Base-by-base conservation (phyloP, 2,888 invertebrate genomes). In the Resseliella maxima region DNA sequence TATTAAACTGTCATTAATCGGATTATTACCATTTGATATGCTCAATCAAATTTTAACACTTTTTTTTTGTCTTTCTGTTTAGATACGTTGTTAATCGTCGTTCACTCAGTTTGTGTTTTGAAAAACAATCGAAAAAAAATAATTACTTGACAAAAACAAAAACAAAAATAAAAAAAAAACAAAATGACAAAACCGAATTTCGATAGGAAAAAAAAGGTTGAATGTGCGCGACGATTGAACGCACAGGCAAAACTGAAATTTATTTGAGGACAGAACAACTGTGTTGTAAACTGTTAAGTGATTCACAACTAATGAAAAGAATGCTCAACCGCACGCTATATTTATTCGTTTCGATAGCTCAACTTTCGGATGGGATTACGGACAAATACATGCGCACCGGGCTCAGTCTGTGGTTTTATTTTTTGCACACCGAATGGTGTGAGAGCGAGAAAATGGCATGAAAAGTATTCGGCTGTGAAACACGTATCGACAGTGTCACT, bases 231-330 rank as follows among this genome's bases (percentile, higher is more conserved):
- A 2, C 31, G 18, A 72, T 12, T 35, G 72, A 72, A 72, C 31
- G 31, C 72, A 72, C 35, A 72, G 31, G 12, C 31, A 12, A 18
- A 72, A 72, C 72, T 72, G 31, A 72, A 31, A 31, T 72, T 2
- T 72, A 31, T 31, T 72, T 8, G 31, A 12, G 24, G 64, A 24
- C 5, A 38, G 38, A n/a, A 83, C 83, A 64, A n/a, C 64, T 8
- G 27, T 36, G 35, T 38, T 38, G 38, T n/a, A 83, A n/a, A 83
- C 6, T 83, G n/a, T 81, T n/a, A 36, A 35, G 36, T 36, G 81
- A 35, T 81, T 38, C 83, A 83, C 83, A 8, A 24, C 83, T 83
- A 83, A 83, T 83, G 83, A 38, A 35, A 38, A 38, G 83, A 38
- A 21, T 38, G 41, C 24, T 83, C 36, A n/a, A n/a, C 38, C 41